Base-by-base conservation (phyloP, 37 sponge, comb jelly and placozoan species). In the Hexactinellida sp. region DNA sequence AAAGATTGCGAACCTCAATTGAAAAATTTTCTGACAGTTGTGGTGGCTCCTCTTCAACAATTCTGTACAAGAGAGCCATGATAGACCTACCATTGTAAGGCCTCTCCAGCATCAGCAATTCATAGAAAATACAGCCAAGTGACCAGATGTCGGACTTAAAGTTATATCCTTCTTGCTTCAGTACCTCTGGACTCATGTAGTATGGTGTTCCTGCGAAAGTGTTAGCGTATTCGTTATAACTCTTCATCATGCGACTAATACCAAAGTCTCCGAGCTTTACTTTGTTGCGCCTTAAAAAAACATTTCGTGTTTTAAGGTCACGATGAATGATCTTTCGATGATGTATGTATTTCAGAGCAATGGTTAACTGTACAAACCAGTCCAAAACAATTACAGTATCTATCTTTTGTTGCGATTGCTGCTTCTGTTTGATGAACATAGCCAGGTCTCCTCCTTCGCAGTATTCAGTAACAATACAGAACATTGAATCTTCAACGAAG, bases 111-210 rank as follows among this genome's bases (percentile, higher is more conserved):
- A 90, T 92, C 47, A 95, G 94, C 36, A 97, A 85, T 82, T 97
- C 98, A 87, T 93, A 97, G 54, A 97, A 85, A 0, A 97, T 92
- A 24, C 83, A 90, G 28, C 94, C 98, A 41, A 97, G 90, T 24
- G 98, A 94, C 99, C 99, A 98, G 13, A 98, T 91, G 51, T 98
- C 99, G 23, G 96, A 95, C 82, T 98, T 98, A 21, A 92, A 88
- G 84, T 94, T 94, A 88, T 98, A 98, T 34, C 92, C 95, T 16
- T 95, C 92, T 51, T 95, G 99, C 54, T 95, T 93, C 28, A 98
- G 88, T 0, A 95, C 99, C 88, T 98, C 99, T 28, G 99, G 99
- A 38, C 94, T 93, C 99, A 98, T 98, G 93, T 98, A 98, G 85
- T 98, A 92, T 24, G 99, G 99, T 10, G 99, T 98, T 9, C 99